Conservation (phyloP, 2,888 invertebrate species). For the Apomyelois bistriatella region DNA sequence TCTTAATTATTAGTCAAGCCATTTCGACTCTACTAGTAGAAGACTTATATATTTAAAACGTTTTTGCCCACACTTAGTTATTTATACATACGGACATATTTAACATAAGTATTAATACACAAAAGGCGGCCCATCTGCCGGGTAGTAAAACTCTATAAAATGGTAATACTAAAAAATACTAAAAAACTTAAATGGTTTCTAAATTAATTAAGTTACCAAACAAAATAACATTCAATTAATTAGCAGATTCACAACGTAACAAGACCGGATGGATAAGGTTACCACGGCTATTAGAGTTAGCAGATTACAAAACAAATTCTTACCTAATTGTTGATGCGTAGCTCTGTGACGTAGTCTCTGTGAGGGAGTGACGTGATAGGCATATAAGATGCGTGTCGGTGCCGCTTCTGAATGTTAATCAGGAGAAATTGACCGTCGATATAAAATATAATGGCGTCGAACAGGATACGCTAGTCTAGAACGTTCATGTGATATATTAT, state of each 20-base stretch:
- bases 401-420: slow-evolving; percentile 50
- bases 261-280: slow-evolving; percentile 26
- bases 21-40: too few species aligned
- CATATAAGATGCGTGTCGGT: slow-evolving; percentile 35
- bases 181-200: too few species aligned
- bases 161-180: too few species aligned
- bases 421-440: slow-evolving; percentile 60
- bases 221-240: slow-evolving; percentile 10
- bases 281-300: slow-evolving; percentile 19
- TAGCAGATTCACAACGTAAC: slow-evolving; percentile 21
- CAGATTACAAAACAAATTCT: slow-evolving; percentile 34
- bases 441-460: slow-evolving; percentile 42
- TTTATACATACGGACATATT: too few species aligned
- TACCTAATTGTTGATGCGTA: slow-evolving; percentile 35
- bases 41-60: too few species aligned
- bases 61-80: too few species aligned
- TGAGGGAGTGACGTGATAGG: slow-evolving; percentile 42
- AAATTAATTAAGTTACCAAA: neutral
- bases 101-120: too few species aligned
- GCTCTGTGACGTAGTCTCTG: slow-evolving; percentile 35
- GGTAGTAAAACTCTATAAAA: too few species aligned
- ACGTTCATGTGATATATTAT: slow-evolving; percentile 24
- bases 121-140: too few species aligned
- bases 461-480: slow-evolving; percentile 53
- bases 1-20: too few species aligned